These are phyloP conservation scores for Syngnathoides biaculeatus DNA, from an alignment of 2,113 vertebrate species.

Conservation along the genomic window DNA sequence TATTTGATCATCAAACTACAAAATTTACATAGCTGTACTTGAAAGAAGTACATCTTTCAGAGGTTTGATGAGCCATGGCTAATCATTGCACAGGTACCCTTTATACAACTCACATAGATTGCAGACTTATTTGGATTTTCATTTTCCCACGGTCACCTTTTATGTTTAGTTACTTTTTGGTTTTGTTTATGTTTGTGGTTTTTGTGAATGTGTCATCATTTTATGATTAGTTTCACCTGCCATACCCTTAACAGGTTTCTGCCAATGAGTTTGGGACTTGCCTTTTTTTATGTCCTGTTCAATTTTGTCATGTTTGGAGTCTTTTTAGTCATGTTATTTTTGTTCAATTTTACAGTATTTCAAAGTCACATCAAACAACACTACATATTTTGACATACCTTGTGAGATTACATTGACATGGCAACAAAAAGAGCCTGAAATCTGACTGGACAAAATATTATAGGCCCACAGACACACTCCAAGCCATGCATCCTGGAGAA, in stretches of 20 bases:
- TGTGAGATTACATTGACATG: too few species aligned
- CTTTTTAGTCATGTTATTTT: background rate
- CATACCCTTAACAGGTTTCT: background rate
- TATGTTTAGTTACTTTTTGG: too few species aligned
- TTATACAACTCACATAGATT: background rate
- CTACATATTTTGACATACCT: too few species aligned
- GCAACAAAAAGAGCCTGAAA: too few species aligned
- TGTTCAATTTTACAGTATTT: background rate
- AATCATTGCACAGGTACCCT: background rate
- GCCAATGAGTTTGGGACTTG: background rate
- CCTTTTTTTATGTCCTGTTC: background rate
- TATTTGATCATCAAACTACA: background rate
- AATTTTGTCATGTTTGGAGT: background rate
- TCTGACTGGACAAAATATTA: too few species aligned
- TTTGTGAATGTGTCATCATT: too few species aligned
- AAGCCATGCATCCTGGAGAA: too few species aligned
- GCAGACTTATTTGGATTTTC: too few species aligned
- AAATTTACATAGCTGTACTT: background rate
- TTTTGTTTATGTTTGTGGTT: too few species aligned
- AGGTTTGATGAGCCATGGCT: background rate
- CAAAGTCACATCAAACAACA: too few species aligned
- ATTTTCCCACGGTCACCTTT: too few species aligned
- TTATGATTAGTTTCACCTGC: background rate
- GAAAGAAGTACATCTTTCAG: background rate
- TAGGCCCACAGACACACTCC: too few species aligned